Percentiles rank a stretch among this genome's conserved stretches.
Conservation (phyloP, 2,797 vertebrate genomes). For the Myotis myotis region DNA sequence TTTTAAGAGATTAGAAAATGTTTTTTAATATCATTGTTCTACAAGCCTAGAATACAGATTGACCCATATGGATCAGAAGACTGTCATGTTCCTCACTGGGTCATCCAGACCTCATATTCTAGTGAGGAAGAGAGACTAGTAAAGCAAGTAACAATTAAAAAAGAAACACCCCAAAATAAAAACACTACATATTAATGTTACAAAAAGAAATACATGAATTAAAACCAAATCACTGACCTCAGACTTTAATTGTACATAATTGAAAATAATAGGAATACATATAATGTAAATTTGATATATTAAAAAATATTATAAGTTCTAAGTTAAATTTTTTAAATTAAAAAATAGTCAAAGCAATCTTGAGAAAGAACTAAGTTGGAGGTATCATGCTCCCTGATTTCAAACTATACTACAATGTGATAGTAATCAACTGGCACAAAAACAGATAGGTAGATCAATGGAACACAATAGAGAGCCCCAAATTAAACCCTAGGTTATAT, state of each 20-base stretch:
- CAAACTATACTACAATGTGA: neutral
- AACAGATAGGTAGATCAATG: neutral
- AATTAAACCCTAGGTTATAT: neutral
- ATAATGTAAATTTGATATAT: neutral
- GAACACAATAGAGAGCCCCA: neutral
- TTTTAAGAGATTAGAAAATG: conserved; percentile 37
- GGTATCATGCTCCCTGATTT: neutral
- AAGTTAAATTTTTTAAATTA: neutral
- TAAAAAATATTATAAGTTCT: neutral
- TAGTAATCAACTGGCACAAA: neutral
- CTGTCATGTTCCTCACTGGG: neutral
- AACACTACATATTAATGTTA: neutral
- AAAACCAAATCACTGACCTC: neutral
- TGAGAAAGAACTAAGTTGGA: neutral
- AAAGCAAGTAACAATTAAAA: neutral
- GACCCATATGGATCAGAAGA: neutral
- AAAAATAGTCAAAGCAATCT: neutral
- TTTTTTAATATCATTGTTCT: conserved; percentile 23
- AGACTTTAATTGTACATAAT: neutral
- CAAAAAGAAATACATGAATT: neutral
- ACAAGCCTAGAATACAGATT: neutral
- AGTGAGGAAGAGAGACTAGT: neutral
- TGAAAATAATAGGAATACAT: neutral
- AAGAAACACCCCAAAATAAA: neutral
- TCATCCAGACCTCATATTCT: neutral